Base-by-base conservation (phyloP, 23 tunicate genomes). In the Ciona savignyi region DNA sequence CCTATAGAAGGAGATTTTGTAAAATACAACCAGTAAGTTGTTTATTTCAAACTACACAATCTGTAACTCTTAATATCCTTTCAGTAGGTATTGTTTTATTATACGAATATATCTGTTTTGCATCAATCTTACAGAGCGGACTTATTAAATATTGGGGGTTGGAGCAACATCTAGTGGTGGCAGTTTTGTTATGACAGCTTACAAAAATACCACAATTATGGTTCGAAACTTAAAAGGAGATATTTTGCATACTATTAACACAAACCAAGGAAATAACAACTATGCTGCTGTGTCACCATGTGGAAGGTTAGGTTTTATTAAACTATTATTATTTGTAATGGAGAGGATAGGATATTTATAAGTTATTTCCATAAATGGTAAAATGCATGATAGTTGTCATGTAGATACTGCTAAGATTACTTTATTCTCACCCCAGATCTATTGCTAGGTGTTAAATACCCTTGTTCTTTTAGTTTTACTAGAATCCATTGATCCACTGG, bases 131-230 rank as follows among this genome's bases (percentile, higher is more conserved):
- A 42, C 56, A 88, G 95, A 49, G 79, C 78, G 21, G 77, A 84
- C 0, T 71, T 91, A 22, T 66, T 91, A 27, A 84, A 76, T 70
- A 80, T 91, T 72, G 97, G 97, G n/a, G 24, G 72, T 91, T 34
- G 97, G 91, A 23, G 70, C 78, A 6, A 65, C 75, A 2, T 66
- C 97, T 0, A 70, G 70, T 27, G 91, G 91, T 1, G 97, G 97
- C 1, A 79, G 86, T 66, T 91, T 75, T 85, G 83, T 91, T 28
- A 84, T 91, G 91, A 84, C 97, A 3, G 90, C 97, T 22, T 91
- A 91, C 65, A 66, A 80, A 65, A 89, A 85, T 74, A 91, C 97
- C 1, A 79, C 91, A 22, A 80, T 91, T 29, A 66, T 64, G 60
- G 74, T 91, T 6, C 72, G 85, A 1, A 73, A 91, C 60, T 71